Evolutionary conservation across 2,113 vertebrate species (phyloP), one percentile per base, ranked within the genome.

Genomic region (Melanerpes formicivorus): DNA sequence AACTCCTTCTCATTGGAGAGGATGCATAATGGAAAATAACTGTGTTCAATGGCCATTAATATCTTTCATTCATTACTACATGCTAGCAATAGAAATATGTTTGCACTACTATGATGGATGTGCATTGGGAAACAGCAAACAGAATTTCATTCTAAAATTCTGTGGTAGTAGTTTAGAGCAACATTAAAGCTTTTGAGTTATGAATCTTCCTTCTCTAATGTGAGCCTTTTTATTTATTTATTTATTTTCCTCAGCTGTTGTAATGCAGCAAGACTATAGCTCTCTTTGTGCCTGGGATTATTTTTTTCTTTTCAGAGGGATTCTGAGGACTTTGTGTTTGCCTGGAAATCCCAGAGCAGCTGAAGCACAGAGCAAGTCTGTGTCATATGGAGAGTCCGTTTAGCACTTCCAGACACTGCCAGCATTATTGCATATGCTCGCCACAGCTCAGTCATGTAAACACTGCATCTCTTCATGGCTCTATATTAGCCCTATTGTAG

Each of bases 381-480:
- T 60, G 50, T 30, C 37, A 3, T 23, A 18, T 3, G 2, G 21
- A 46, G 4, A 65, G 40, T 18, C 44, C 26, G 25, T 44, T 59
- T 58, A 1, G 1, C 71, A 14, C 55, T 76, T 54, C 34, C 59
- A 66, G 75, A 13, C 55, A 54, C 22, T 0, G 23, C 48, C 29
- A 59, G 69, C 25, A 16, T 29, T 0, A 0, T 55, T 62, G 62
- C 23, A 1, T 9, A 0, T 9, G 40, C 40, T 82, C 3, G 0
- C n/a, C 12, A 0, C 25, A 46, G 54, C 59, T 89, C 44, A 44
- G 67, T 26, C 59, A 6, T 11, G 54, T 37, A 27, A 52, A 62
- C 14, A 0, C 18, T n/a, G 19, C 26, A 44, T 56, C 37, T 22
- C 37, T 8, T 54, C 18, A 27, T 58, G 52, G 50, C 6, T 55